Evolutionary conservation across 2,888 invertebrate genomes (phyloP).

Genomic region (Dilophus febrilis): DNA sequence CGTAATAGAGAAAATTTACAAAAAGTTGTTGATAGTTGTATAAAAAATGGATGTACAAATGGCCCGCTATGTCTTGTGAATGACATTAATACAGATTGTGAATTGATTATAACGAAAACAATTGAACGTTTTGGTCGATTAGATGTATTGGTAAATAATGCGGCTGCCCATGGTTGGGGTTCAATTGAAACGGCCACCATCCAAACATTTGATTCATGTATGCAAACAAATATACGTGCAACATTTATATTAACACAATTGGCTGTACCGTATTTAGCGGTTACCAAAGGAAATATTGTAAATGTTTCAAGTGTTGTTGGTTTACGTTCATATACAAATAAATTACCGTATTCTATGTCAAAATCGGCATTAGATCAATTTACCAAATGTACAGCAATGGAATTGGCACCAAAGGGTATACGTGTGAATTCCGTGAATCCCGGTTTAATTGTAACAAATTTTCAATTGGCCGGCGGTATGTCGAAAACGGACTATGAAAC

Average conservation of each 20-base stretch:
- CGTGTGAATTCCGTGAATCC: slow-evolving; percentile 85
- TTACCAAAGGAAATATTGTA: slow-evolving; percentile 68
- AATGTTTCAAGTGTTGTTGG: slow-evolving; percentile 91
- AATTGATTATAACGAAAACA: slow-evolving; percentile 44
- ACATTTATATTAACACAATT: slow-evolving; percentile 64
- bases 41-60: slow-evolving; percentile 26
- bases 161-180: slow-evolving; percentile 63
- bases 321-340: slow-evolving; percentile 68
- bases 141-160: slow-evolving; percentile 63
- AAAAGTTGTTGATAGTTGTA: slow-evolving; percentile 37
- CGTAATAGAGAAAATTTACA: slow-evolving; percentile 45
- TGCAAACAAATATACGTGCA: slow-evolving; percentile 71
- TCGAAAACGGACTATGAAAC: slow-evolving; percentile 54
- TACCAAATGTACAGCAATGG: slow-evolving; percentile 76
- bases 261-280: slow-evolving; percentile 63
- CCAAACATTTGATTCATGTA: slow-evolving; percentile 69
- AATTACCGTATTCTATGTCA: slow-evolving; percentile 82
- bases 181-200: slow-evolving; percentile 64
- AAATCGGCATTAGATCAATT: slow-evolving; percentile 90
- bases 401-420: slow-evolving; percentile 58
- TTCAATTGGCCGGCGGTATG: slow-evolving; percentile 66
- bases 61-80: slow-evolving; percentile 34
- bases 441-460: slow-evolving; percentile 75
- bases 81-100: slow-evolving; percentile 46
- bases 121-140: slow-evolving; percentile 44